Evolutionary conservation across 2,888 invertebrate genomes (phyloP).

Genomic region (Notodonta ziczac): DNA sequence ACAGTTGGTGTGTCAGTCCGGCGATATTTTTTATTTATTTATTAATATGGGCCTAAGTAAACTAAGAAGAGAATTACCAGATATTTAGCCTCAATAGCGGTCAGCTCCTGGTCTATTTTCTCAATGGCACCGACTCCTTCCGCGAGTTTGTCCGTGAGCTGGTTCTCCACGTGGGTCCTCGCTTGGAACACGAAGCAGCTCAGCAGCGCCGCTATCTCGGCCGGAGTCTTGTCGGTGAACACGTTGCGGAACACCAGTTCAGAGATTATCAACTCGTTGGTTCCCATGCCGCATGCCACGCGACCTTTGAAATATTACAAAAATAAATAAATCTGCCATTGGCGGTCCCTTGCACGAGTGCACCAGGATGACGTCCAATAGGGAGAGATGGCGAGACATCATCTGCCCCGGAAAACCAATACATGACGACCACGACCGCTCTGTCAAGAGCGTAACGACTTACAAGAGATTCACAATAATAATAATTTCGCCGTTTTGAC

Average conservation of each 20-base stretch:
- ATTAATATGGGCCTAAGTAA: too few species aligned
- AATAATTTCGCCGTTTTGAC: too few species aligned
- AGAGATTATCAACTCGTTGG: slow-evolving; percentile 95
- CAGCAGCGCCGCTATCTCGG: slow-evolving; percentile 96
- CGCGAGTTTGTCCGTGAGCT: slow-evolving; percentile 84
- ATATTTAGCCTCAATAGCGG: slow-evolving; percentile 86
- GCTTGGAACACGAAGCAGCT: slow-evolving; percentile 97
- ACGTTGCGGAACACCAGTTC: slow-evolving; percentile 96
- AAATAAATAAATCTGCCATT: not conserved
- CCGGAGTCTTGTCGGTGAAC: slow-evolving; percentile 92
- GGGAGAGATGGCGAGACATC: too few species aligned
- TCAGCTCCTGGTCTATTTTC: slow-evolving; percentile 88
- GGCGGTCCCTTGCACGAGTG: too few species aligned
- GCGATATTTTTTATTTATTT: too few species aligned
- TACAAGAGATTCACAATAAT: too few species aligned
- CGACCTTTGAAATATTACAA: slow-evolving; percentile 43
- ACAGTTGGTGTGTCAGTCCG: too few species aligned
- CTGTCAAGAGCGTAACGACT: too few species aligned
- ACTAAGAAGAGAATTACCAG: slow-evolving; percentile 63
- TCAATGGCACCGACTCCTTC: slow-evolving; percentile 88
- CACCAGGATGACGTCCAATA: too few species aligned
- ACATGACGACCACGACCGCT: too few species aligned
- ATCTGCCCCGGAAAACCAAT: too few species aligned
- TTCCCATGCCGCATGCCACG: slow-evolving; percentile 79
- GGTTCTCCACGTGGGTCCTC: slow-evolving; percentile 86